Evolutionary conservation across 2,888 invertebrate species (phyloP), one percentile per base, ranked within the genome.

Genomic region (Aphidoletes aphidimyza): DNA sequence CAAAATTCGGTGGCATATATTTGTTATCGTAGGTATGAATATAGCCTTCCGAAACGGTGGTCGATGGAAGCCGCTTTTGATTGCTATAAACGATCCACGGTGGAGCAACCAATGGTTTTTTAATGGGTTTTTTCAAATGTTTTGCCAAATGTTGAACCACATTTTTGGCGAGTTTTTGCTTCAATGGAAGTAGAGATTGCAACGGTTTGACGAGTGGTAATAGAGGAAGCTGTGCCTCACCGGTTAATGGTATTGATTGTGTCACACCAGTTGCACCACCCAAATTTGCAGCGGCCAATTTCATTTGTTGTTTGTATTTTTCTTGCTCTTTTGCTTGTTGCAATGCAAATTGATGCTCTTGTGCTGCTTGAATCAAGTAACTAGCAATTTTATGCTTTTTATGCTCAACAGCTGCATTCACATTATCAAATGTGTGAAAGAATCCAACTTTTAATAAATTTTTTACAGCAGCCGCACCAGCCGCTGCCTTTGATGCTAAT

Each of bases 281-380:
- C 42, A 42, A 42, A 42, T 42, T 78, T 19, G 37, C 37, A 5
- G 37, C 37, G 0, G 37, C 37, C 37, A 69, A 37, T 81, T 81
- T 36, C 36, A 37, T 9, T 81, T 81, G 81, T 81, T 81, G 81
- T n/a, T 37, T 36, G 37, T 81, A n/a, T 37, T 81, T 37, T 37
- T 81, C 81, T 8, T 81, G 37, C n/a, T 36, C 81, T 81, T 36
- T 37, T 22, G 81, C 81, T 17, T 81, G 81, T 81, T 81, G 81
- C 22, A 81, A n/a, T 37, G 81, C 81, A n/a, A 81, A 37, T n/a
- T 81, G 30, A 81, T 81, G 81, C n/a, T 81, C 81, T 81, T 81
- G 81, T 8, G 81, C 81, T n/a, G 81, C 81, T 81, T 81, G 81
- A 81, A 81, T 81, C 2, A 81, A 8, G 11, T 81, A 81, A n/a